A percentile compares a stretch with the other conserved stretches of the same genome.
These are phyloP conservation scores for Meda fulgida DNA, from an alignment of 2,797 vertebrate genomes.

Conservation along the genomic window DNA sequence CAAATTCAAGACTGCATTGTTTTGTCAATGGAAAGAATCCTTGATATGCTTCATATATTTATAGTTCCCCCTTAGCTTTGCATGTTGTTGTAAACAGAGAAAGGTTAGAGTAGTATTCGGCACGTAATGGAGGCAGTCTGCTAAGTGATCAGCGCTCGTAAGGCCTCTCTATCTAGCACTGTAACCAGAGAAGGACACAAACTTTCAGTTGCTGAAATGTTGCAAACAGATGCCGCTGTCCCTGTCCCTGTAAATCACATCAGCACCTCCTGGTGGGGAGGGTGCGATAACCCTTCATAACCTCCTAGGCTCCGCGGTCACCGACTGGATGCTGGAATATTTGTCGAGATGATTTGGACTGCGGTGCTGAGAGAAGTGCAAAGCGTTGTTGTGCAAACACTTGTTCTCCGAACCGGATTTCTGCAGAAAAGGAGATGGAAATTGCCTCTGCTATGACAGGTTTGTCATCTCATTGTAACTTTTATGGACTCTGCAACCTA, in stretches of 20 bases:
- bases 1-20: conserved; percentile 52
- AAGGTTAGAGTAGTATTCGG: conserved; percentile 60
- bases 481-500: conserved; percentile 27
- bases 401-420: conserved; percentile 56
- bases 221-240: conserved; percentile 52
- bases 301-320: conserved; percentile 37
- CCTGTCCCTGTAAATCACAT: conserved; percentile 64
- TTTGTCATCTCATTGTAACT: conserved; percentile 35
- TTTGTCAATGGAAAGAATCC: conserved; percentile 67
- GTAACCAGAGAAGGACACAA: conserved; percentile 60
- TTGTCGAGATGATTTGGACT: conserved; percentile 41
- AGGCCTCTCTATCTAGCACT: conserved; percentile 38
- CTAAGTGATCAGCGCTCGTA: conserved; percentile 51
- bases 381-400: conserved; percentile 54
- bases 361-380: conserved; percentile 15
- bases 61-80: conserved; percentile 76
- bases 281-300: conserved; percentile 48
- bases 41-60: conserved; percentile 70
- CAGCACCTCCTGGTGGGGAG: conserved; percentile 42
- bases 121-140: conserved; percentile 44
- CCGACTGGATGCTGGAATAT: conserved; percentile 39
- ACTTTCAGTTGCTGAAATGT: conserved; percentile 53
- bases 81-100: conserved; percentile 73
- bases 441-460: conserved; percentile 7
- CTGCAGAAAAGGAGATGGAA: conserved; percentile 30